A percentile compares a stretch with the other conserved stretches of the same genome.
Evolutionary conservation across 2,113 vertebrate species (phyloP).

Genomic region (Mohoua ochrocephala): DNA sequence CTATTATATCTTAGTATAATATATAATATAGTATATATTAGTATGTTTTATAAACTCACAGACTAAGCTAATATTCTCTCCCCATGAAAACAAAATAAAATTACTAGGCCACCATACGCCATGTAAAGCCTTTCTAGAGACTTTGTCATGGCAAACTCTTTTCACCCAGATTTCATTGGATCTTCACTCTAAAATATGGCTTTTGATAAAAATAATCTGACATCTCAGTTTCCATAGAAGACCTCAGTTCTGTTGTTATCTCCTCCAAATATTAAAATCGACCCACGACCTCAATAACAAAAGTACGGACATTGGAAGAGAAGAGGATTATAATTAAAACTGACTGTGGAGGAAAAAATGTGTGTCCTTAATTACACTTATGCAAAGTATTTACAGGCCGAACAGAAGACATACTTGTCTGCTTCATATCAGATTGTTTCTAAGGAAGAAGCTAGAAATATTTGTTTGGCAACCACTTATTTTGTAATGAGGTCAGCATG

Average conservation of each 20-base stretch:
- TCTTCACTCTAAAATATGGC: neutral
- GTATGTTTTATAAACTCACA: too few relatives aligned
- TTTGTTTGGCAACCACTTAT: slow-evolving; percentile 57
- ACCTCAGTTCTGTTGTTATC: neutral
- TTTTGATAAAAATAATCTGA: neutral
- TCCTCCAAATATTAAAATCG: neutral
- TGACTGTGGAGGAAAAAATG: neutral
- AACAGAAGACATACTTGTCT: slow-evolving; percentile 7
- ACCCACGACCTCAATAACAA: neutral
- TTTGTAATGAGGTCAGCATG: slow-evolving; percentile 55
- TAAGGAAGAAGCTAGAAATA: slow-evolving; percentile 52
- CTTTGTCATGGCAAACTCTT: neutral
- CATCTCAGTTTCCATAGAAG: neutral
- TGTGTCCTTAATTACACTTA: slow-evolving; percentile 19
- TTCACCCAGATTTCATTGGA: neutral
- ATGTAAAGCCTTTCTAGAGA: neutral
- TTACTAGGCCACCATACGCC: neutral
- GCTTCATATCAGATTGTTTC: slow-evolving; percentile 52
- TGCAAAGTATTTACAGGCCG: slow-evolving; percentile 45
- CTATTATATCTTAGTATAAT: too few relatives aligned
- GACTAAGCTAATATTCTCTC: neutral
- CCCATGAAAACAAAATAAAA: neutral
- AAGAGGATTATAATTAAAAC: neutral
- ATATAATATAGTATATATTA: too few relatives aligned
- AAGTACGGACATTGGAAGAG: neutral